Conservation (phyloP, 1,140 invertebrate species). For the Bombus terrestris region DNA sequence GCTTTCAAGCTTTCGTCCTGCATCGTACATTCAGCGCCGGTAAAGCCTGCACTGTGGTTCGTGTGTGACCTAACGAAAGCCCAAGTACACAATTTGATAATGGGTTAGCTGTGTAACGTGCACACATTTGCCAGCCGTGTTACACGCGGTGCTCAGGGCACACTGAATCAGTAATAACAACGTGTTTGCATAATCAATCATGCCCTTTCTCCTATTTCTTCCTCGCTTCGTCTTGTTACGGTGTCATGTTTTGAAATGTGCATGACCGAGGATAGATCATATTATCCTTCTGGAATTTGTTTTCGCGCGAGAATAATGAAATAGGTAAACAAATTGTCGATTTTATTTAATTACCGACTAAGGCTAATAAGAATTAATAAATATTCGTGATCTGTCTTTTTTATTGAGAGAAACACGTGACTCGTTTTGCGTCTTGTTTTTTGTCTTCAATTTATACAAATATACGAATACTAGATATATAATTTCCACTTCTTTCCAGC, state of each 20-base stretch:
- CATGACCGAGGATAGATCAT: neutral
- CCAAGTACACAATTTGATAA: constrained; percentile 79
- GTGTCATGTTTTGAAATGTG: constrained; percentile 14
- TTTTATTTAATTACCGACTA: neutral
- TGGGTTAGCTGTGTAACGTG: constrained; percentile 78
- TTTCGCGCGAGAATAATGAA: too few species aligned
- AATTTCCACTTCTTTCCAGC: neutral
- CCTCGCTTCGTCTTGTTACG: constrained; percentile 11
- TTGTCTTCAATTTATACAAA: neutral
- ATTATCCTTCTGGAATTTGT: neutral
- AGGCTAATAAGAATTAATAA: neutral
- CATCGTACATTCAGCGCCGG: constrained; percentile 33
- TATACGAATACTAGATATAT: neutral
- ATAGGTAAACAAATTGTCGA: neutral
- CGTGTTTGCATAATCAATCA: constrained; percentile 78
- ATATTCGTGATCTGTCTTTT: neutral
- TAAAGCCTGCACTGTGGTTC: constrained; percentile 66
- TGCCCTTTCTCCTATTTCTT: constrained; percentile 64
- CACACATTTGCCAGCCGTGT: constrained; percentile 65
- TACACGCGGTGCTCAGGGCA: constrained; percentile 63
- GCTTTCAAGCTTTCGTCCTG: constrained; percentile 47
- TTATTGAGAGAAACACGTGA: too few species aligned
- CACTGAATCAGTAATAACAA: constrained; percentile 76
- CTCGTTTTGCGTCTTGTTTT: too few species aligned
- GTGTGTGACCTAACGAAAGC: constrained; percentile 71